These are phyloP conservation scores for Myotis daubentonii DNA, from an alignment of 2,797 vertebrate genomes.

Conservation along the genomic window DNA sequence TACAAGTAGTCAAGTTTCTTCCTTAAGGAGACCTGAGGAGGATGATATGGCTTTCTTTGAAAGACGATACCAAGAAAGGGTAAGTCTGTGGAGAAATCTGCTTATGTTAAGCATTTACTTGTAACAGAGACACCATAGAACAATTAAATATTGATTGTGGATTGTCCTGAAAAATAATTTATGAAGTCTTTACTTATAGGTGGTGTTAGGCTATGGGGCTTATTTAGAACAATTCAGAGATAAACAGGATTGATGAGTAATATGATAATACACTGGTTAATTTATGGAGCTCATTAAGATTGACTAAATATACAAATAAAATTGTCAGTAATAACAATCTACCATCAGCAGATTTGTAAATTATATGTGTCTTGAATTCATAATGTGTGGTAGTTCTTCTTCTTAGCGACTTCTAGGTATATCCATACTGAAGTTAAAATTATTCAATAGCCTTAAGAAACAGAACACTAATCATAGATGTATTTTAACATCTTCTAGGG, in stretches of 20 bases:
- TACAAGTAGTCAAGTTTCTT: conserved; percentile 76
- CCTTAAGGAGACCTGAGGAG: conserved; percentile 81
- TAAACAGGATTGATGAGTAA: conserved; percentile 36
- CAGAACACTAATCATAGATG: background rate
- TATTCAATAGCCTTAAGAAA: background rate
- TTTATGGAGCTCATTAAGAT: background rate
- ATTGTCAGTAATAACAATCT: background rate
- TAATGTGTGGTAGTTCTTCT: conserved; percentile 2
- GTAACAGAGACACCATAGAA: conserved; percentile 52
- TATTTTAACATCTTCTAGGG: conserved; percentile 6
- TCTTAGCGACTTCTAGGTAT: background rate
- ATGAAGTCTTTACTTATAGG: background rate
- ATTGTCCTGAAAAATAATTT: conserved; percentile 51
- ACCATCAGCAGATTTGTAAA: background rate
- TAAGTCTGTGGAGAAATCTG: conserved; percentile 71
- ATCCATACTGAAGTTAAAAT: conserved; percentile 35
- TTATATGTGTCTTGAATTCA: conserved; percentile 25
- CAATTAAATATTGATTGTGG: background rate
- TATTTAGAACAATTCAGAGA: conserved; percentile 41
- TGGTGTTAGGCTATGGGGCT: background rate
- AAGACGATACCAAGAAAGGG: conserved; percentile 86
- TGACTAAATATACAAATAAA: conserved; percentile 34
- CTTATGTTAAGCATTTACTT: conserved; percentile 50
- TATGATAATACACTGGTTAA: conserved; percentile 4
- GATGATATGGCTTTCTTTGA: conserved; percentile 89